Evolutionary conservation across 2,113 vertebrate species (phyloP), one percentile per base, ranked within the genome.

Genomic region (Parus major): DNA sequence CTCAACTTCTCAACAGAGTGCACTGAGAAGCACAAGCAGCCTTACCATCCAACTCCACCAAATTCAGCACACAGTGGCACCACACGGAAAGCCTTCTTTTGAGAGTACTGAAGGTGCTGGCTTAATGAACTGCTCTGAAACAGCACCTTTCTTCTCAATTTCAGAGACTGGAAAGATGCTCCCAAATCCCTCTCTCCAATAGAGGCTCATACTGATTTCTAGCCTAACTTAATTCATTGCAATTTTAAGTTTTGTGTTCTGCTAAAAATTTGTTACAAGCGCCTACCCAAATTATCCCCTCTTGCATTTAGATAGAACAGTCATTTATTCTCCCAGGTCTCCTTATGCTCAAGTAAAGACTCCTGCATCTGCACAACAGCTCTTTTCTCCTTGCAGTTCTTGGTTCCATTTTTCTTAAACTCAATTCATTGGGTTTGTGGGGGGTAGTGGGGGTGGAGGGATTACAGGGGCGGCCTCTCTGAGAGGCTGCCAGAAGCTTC

Each of bases 101-200:
- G 33, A 29, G 15, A 39, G 47, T 15, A 76, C 3, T 4, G 2
- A 71, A 77, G 42, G 6, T 21, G 42, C 18, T 49, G 29, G 33
- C 44, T 85, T 52, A 79, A 41, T 14, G 0, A 94, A 36, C 15
- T 0, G 1, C 36, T 70, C 47, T 59, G 27, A 46, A 66, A 44
- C 15, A 5, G 11, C 2, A 1, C 3, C 36, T 11, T 70, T 69
- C 70, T 76, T 88, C 13, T 13, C 27, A 35, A 17, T 56, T 33
- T 59, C 84, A 82, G 39, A 18, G 52, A 33, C 46, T 36, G 19
- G 17, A 80, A 42, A 28, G 50, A n/a, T 2, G 16, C 17, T 56
- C n/a, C 33, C 14, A 50, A 50, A 44, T 33, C 31, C 17, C 44
- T 36, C 36, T 64, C 52, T 76, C 33, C 0, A 0, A 36, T 0